Conservation (phyloP, 2,888 invertebrate genomes). For the Brachyptera risi region DNA sequence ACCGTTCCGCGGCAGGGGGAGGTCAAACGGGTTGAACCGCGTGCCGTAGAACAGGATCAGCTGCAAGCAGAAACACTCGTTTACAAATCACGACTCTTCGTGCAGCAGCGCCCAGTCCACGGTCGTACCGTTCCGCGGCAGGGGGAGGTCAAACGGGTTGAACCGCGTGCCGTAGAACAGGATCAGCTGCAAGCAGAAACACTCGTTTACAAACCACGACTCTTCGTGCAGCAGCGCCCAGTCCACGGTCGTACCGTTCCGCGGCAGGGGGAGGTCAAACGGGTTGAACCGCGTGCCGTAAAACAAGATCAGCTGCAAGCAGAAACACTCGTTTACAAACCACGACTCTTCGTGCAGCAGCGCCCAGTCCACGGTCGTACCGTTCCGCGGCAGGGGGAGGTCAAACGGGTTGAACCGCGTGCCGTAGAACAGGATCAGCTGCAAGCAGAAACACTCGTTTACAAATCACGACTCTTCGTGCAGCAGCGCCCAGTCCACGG, state of each 20-base stretch:
- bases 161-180: conserved; percentile 75
- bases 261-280: conserved; percentile 64
- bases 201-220: too few relatives aligned
- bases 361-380: conserved; percentile 61
- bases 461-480: conserved; percentile 93
- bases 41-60: conserved; percentile 76
- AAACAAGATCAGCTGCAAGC: conserved; percentile 70
- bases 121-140: conserved; percentile 53
- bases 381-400: conserved; percentile 62
- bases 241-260: conserved; percentile 48
- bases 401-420: conserved; percentile 60
- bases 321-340: too few relatives aligned
- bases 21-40: conserved; percentile 56
- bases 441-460: too few relatives aligned
- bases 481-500: conserved; percentile 67
- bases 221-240: conserved; percentile 86
- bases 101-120: conserved; percentile 73
- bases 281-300: conserved; percentile 68
- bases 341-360: conserved; percentile 84
- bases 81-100: too few relatives aligned
- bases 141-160: conserved; percentile 60
- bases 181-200: too few relatives aligned
- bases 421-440: conserved; percentile 75
- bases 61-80: too few relatives aligned
- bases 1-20: conserved; percentile 62